Conservation (phyloP, 2,797 vertebrate species). For the Silurus lanzhouensis region DNA sequence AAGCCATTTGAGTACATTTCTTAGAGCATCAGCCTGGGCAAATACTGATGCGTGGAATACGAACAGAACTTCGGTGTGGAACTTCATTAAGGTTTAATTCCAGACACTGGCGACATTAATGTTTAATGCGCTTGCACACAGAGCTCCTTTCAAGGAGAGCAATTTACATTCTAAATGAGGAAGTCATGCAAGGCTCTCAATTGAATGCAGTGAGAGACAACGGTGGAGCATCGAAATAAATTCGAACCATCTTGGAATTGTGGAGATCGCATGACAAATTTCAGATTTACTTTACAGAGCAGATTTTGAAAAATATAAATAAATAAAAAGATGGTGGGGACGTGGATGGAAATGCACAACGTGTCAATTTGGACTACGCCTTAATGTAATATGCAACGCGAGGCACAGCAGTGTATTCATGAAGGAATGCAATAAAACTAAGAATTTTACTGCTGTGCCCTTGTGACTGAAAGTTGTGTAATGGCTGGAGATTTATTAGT, state of each 20-base stretch:
- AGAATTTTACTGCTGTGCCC: neutral
- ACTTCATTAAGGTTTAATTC: constrained; percentile 31
- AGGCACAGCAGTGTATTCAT: neutral
- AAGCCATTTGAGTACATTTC: neutral
- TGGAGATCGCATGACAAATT: no score
- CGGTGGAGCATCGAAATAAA: neutral
- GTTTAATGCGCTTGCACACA: constrained; percentile 16
- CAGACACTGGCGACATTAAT: constrained; percentile 12
- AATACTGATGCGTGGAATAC: constrained; percentile 14
- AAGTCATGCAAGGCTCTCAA: neutral
- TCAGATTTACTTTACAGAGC: no score
- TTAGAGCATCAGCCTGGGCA: neutral
- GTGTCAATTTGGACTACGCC: neutral
- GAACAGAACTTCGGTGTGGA: neutral
- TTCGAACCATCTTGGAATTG: neutral
- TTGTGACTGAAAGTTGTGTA: neutral
- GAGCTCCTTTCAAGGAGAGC: neutral
- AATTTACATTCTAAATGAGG: constrained; percentile 17
- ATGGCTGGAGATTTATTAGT: neutral
- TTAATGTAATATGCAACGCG: neutral
- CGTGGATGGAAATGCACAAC: neutral
- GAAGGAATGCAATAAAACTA: neutral
- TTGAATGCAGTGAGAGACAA: neutral
- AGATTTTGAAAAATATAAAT: neutral
- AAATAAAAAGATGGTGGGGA: neutral